Percentiles rank a stretch among this genome's conserved stretches.
phyloP scores from a whole-genome alignment of 92 coral and sea anemone genomes.

The Parazoanthus darwini region DNA sequence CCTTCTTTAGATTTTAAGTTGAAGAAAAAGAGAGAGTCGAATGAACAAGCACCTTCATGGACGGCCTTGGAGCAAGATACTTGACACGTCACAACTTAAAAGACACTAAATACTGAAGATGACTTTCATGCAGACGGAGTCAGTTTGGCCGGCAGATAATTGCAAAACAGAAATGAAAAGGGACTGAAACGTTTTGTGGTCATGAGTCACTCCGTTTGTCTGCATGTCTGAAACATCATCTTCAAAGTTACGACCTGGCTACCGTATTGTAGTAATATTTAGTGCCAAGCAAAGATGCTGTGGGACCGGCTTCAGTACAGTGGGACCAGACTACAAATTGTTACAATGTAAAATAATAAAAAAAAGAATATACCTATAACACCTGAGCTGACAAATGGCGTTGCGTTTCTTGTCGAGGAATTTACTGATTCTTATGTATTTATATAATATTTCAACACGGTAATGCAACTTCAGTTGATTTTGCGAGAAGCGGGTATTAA shows the following conservation, averaged over 20 bases:
- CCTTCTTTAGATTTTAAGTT: slow-evolving; percentile 6
- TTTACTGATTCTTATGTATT: too few relatives aligned
- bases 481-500: not conserved
- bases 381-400: not conserved
- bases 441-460: not conserved
- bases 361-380: not conserved
- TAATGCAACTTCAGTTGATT: not conserved
- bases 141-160: not conserved
- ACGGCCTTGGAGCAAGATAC: not conserved
- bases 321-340: not conserved
- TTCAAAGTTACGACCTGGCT: not conserved
- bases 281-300: not conserved
- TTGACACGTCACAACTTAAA: not conserved
- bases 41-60: not conserved
- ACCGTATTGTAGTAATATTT: not conserved
- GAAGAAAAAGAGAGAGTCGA: not conserved
- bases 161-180: not conserved
- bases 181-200: not conserved
- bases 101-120: not conserved
- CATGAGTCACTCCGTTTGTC: not conserved
- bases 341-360: not conserved
- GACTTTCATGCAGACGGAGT: not conserved
- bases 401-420: not conserved
- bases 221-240: not conserved
- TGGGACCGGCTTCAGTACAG: not conserved